phyloP scores from a whole-genome alignment of 2,797 vertebrate species.

The Molossus molossus region DNA sequence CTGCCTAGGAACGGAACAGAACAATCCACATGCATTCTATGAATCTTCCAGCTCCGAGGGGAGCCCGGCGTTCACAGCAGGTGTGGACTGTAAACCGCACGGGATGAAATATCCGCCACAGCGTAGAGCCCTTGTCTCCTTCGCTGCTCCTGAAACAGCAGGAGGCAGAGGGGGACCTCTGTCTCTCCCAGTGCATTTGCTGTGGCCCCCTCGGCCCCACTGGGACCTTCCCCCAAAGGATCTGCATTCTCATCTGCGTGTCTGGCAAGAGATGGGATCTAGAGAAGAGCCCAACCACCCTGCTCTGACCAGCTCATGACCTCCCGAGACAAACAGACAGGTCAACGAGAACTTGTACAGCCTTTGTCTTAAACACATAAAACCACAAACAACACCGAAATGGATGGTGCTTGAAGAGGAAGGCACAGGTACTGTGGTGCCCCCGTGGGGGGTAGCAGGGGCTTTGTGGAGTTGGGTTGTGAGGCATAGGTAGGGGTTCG shows the following conservation, averaged over 20 bases:
- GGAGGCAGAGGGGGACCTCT: neutral
- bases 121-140: slow-evolving; percentile 65
- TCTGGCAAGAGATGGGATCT: neutral
- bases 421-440: neutral
- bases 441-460: too few species aligned
- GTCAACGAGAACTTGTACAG: neutral
- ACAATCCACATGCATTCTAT: slow-evolving; percentile 81
- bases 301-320: neutral
- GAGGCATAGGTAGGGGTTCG: neutral
- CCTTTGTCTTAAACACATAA: neutral
- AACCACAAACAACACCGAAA: neutral
- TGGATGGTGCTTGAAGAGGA: neutral
- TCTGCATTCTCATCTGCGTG: rapidly evolving
- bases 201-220: neutral
- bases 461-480: neutral
- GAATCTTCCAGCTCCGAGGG: slow-evolving; percentile 75
- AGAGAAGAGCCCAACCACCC: neutral
- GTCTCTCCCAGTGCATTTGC: neutral
- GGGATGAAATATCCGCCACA: slow-evolving; percentile 74
- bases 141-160: neutral
- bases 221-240: neutral
- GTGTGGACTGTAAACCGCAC: slow-evolving; percentile 67
- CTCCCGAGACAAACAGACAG: neutral
- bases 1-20: slow-evolving; percentile 81
- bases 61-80: slow-evolving; percentile 74